A percentile compares a stretch with the other conserved stretches of the same genome.
These are phyloP conservation scores for Takifugu flavidus DNA, from an alignment of 2,113 vertebrate genomes.

Conservation along the genomic window DNA sequence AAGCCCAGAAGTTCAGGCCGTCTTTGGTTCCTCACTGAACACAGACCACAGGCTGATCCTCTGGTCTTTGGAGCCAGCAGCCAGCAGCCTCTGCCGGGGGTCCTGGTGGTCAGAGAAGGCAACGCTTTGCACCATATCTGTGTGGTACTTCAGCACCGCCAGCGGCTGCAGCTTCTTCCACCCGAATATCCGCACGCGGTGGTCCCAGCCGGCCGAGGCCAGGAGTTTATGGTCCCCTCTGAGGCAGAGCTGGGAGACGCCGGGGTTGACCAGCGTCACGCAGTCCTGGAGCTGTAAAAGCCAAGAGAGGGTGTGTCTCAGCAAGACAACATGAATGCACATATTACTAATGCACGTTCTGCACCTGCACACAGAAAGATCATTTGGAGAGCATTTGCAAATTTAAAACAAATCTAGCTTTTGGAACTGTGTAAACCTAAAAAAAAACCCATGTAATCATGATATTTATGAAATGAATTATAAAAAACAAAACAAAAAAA, in stretches of 20 bases:
- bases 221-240: slow-evolving; percentile 85
- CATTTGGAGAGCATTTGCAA: too few relatives aligned
- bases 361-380: too few relatives aligned
- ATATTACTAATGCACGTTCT: too few relatives aligned
- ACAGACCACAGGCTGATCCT: slow-evolving; percentile 93
- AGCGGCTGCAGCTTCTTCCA: slow-evolving; percentile 89
- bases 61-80: slow-evolving; percentile 89
- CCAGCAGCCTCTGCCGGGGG: slow-evolving; percentile 77
- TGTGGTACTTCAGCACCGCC: slow-evolving; percentile 89
- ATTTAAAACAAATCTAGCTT: background rate
- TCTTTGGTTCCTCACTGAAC: slow-evolving; percentile 67
- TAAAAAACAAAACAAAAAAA: slow-evolving; percentile 9
- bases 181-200: slow-evolving; percentile 85
- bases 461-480: slow-evolving; percentile 9
- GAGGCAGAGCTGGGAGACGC: slow-evolving; percentile 82
- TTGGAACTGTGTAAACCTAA: background rate
- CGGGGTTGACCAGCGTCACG: slow-evolving; percentile 83
- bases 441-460: background rate
- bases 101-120: slow-evolving; percentile 81
- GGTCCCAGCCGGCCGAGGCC: slow-evolving; percentile 91
- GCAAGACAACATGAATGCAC: background rate
- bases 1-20: slow-evolving; percentile 19
- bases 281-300: slow-evolving; percentile 74
- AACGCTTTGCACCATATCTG: slow-evolving; percentile 79
- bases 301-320: slow-evolving; percentile 28